Conservation (phyloP, 2,888 invertebrate genomes). For the Andrena bicolor region DNA sequence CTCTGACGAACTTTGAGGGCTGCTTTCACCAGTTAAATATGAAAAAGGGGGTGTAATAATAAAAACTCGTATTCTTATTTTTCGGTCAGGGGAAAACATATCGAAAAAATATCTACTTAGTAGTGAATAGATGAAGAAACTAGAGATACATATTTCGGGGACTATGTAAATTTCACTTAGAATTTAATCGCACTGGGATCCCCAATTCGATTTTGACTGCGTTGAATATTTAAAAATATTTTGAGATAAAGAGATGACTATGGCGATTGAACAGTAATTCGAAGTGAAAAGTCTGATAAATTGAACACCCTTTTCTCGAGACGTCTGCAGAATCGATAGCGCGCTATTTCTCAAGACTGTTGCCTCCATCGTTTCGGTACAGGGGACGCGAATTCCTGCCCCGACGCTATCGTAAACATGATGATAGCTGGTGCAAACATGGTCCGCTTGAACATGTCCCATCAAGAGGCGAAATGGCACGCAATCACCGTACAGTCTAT, state of each 20-base stretch:
- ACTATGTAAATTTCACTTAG: no score
- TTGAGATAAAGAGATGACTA: no score
- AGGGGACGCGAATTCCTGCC: conserved; percentile 67
- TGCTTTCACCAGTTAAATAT: no score
- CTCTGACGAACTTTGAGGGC: no score
- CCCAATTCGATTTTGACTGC: no score
- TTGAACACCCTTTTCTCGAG: not conserved
- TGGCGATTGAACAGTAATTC: no score
- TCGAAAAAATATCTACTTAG: no score
- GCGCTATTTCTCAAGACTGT: not conserved
- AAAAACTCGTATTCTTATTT: not conserved
- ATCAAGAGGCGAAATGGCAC: conserved; percentile 70
- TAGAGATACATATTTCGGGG: no score
- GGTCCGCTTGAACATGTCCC: conserved; percentile 71
- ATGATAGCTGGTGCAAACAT: conserved; percentile 71
- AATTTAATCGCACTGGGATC: no score
- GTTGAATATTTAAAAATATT: no score
- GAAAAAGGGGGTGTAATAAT: not conserved
- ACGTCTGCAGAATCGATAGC: not conserved
- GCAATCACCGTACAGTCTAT: conserved; percentile 65
- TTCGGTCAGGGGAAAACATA: no score
- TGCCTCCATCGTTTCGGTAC: conserved; percentile 32
- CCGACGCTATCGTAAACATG: conserved; percentile 65
- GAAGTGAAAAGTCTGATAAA: not conserved
- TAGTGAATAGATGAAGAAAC: no score